These are phyloP conservation scores for Leptonema lineaticorne DNA, from an alignment of 1,140 invertebrate genomes.

Conservation along the genomic window DNA sequence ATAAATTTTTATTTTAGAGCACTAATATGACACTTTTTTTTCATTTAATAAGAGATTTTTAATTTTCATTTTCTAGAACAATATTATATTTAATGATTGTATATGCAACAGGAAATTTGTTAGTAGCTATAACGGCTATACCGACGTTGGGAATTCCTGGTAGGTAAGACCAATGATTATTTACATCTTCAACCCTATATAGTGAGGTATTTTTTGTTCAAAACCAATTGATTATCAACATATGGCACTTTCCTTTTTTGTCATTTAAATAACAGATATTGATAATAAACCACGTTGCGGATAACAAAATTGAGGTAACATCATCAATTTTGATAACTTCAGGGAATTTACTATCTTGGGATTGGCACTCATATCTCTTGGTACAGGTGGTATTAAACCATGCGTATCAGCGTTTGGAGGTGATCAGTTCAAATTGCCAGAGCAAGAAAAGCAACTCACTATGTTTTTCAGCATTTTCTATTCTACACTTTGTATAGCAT, in stretches of 20 bases:
- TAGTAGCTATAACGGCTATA: conserved; percentile 63
- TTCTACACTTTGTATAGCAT: conserved; percentile 67
- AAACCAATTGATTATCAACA: neutral
- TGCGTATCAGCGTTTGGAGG: conserved; percentile 90
- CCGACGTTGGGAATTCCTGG: conserved; percentile 50
- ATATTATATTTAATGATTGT: conserved; percentile 76
- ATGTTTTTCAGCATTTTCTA: conserved; percentile 74
- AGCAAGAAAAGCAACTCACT: conserved; percentile 59
- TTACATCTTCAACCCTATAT: no score
- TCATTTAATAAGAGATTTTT: conserved; percentile 1
- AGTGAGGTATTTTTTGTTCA: neutral
- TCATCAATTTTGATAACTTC: conserved; percentile 36
- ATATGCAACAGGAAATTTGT: conserved; percentile 73
- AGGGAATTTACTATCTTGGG: conserved; percentile 56
- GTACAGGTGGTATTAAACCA: conserved; percentile 88
- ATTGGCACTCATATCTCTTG: conserved; percentile 71
- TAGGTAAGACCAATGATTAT: conserved; percentile 38
- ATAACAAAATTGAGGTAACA: neutral
- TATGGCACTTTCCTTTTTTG: neutral
- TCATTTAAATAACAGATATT: neutral
- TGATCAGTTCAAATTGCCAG: conserved; percentile 75
- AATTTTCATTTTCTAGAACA: conserved; percentile 53
- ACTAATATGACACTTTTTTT: neutral
- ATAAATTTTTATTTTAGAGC: neutral
- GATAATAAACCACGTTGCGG: no score